Percentiles rank a stretch among this genome's conserved stretches.
Conservation (phyloP, 2,113 vertebrate species). For the Myocastor coypus region DNA sequence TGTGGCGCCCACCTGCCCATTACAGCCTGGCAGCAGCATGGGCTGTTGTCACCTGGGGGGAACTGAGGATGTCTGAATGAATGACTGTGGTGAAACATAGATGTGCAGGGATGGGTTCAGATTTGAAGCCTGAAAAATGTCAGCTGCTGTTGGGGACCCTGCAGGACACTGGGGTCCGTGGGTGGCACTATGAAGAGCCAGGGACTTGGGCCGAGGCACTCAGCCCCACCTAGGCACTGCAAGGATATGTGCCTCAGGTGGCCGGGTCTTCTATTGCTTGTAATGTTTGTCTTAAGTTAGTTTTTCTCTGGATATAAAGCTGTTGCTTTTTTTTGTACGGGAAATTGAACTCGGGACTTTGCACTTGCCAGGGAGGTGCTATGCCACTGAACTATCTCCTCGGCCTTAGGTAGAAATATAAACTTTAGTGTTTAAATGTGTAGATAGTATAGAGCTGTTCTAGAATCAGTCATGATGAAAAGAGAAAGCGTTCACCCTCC, state of each 20-base stretch:
- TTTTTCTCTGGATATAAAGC: not conserved
- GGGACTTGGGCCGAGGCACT: not conserved
- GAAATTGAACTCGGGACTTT: no score
- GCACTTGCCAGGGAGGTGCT: no score
- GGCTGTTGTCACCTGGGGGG: not conserved
- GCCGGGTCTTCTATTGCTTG: not conserved
- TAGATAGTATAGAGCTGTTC: not conserved
- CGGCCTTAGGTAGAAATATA: no score
- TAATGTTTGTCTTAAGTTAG: not conserved
- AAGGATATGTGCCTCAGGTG: not conserved
- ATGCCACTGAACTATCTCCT: no score
- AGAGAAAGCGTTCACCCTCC: not conserved
- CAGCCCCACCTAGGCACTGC: not conserved
- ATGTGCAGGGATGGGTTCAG: not conserved
- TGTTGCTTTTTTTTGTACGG: no score
- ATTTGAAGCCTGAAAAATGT: not conserved
- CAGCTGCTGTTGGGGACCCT: not conserved
- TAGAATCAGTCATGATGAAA: not conserved
- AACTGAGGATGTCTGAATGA: not conserved
- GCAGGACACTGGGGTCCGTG: not conserved
- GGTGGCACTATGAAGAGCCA: not conserved
- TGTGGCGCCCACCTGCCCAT: fast-evolving
- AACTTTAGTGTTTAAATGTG: not conserved
- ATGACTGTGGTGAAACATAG: not conserved
- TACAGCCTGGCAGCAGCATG: not conserved